phyloP scores from a whole-genome alignment of 2,797 vertebrate genomes.

The Lagodon rhomboides region DNA sequence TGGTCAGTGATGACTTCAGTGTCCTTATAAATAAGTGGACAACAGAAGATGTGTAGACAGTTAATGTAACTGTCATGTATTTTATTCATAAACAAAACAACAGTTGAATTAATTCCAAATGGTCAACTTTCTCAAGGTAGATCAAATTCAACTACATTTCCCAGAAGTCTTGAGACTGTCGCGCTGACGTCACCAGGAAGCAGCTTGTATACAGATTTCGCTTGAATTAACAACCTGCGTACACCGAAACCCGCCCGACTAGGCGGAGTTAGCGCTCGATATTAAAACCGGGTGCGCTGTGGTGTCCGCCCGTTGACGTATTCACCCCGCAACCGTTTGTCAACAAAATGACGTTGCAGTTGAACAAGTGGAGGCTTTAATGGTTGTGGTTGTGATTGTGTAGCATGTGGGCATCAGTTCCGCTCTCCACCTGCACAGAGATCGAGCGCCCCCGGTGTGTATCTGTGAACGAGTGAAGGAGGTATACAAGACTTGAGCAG shows the following conservation, averaged over 20 bases:
- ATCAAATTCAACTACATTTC: slow-evolving; percentile 51
- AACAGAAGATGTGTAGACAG: too few species aligned
- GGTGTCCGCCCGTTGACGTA: too few species aligned
- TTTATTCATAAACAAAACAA: too few species aligned
- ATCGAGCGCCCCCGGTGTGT: neutral
- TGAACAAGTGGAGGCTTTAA: neutral
- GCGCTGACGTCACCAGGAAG: slow-evolving; percentile 41
- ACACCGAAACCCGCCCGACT: neutral
- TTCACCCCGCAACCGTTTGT: rapidly evolving
- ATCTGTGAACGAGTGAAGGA: too few species aligned
- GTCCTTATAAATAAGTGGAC: too few species aligned
- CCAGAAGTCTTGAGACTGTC: slow-evolving; percentile 23
- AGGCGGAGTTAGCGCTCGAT: neutral
- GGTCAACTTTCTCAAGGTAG: too few species aligned
- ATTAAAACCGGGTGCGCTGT: neutral
- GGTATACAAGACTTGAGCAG: too few species aligned
- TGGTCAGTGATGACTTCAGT: too few species aligned
- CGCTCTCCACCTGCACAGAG: too few species aligned
- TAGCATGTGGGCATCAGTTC: neutral
- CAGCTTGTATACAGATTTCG: neutral
- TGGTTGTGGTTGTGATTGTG: neutral
- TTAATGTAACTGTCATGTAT: too few species aligned
- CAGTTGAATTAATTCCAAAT: too few species aligned
- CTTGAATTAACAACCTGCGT: rapidly evolving
- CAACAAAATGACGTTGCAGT: neutral